A percentile compares a stretch with the other conserved stretches of the same genome.
These are phyloP conservation scores for Dunckerocampus dactyliophorus DNA, from an alignment of 2,113 vertebrate species.

Conservation along the genomic window DNA sequence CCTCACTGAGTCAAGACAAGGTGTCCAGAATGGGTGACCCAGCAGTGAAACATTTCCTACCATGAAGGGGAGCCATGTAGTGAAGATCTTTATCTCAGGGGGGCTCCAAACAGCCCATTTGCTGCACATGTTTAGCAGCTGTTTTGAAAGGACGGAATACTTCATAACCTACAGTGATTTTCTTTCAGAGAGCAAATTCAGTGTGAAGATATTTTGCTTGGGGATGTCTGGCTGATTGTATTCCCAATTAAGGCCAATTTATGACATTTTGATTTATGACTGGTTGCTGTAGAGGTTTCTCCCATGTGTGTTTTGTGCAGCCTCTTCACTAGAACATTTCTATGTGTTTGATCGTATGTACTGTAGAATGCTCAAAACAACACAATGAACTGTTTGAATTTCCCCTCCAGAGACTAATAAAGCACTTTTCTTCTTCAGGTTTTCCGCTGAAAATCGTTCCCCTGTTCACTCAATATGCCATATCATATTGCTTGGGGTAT, in stretches of 20 bases:
- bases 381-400: too few relatives aligned
- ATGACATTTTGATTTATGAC: neutral
- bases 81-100: constrained; percentile 3
- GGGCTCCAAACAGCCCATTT: neutral
- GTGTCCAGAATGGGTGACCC: constrained; percentile 14
- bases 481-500: too few relatives aligned
- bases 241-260: neutral
- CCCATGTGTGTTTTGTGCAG: too few relatives aligned
- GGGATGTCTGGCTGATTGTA: neutral
- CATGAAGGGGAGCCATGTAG: too few relatives aligned
- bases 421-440: too few relatives aligned
- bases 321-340: too few relatives aligned
- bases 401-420: too few relatives aligned
- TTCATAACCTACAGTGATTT: neutral
- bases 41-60: constrained; percentile 14
- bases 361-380: too few relatives aligned
- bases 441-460: too few relatives aligned
- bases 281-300: constrained; percentile 19
- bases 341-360: too few relatives aligned
- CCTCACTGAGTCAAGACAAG: constrained; percentile 33
- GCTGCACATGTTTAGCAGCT: neutral
- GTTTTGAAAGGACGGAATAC: neutral
- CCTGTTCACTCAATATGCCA: too few relatives aligned
- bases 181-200: neutral
- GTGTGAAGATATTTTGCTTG: neutral